Base-by-base conservation (phyloP, 2,888 invertebrate species). In the Dynastes hyllus region DNA sequence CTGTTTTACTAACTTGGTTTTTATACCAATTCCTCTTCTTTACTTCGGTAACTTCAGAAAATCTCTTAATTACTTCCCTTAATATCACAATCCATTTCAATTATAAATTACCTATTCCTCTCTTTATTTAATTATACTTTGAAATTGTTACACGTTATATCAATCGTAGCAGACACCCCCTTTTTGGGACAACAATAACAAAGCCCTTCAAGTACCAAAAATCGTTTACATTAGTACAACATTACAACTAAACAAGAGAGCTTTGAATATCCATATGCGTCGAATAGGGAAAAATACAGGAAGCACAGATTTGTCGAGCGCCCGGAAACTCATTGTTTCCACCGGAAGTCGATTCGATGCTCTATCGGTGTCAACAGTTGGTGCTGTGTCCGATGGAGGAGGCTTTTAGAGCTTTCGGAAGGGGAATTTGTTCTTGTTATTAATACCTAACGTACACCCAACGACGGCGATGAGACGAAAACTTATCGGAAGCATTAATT, bases 331-430 rank as follows among this genome's bases (percentile, higher is more conserved):
- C 45, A 61, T 75, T 75, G 73, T 75, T 45, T 61, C 61, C 9
- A 75, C 73, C 37, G 73, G 73, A 75, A 61, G 50, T 71, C 29
- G 53, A 29, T 4, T 40, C 70, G n/a, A 61, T 53, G 69, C 58
- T 16, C n/a, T 50, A 37, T 58, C n/a, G 78, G 66, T 78, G 73
- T 78, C 73, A 78, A 78, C 78, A 78, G 73, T 78, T 73, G 78
- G 71, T 50, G 73, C 50, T 29, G 63, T 37, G 27, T 45, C 66
- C 45, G 45, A 45, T 0, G 2, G 9, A 11, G 45, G 45, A 45
- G 40, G 32, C 55, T 55, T 55, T 37, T 45, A 66, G 32, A 6
- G 13, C 40, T 37, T 6, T 32, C 32, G 3, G 58, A 45, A 75
- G 58, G 73, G 58, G 58, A 55, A 29, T 37, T 27, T 2, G 16